Evolutionary conservation across 1,140 invertebrate genomes (phyloP).

Genomic region (Antheraea pernyi): DNA sequence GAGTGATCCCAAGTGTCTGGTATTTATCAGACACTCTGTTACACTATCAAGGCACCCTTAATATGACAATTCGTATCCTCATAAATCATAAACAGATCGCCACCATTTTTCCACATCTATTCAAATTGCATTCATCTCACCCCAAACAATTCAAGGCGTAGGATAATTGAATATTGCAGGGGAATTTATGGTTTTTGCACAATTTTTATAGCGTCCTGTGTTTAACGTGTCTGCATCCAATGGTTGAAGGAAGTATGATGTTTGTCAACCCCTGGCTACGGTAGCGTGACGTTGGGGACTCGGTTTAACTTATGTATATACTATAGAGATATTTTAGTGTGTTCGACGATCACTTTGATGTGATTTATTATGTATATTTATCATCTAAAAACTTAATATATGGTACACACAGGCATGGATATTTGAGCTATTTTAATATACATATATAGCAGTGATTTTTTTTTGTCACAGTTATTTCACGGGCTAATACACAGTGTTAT

Average conservation of each 20-base stretch:
- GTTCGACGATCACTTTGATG: slow-evolving; percentile 17
- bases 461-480: too few species aligned
- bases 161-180: slow-evolving; percentile 56
- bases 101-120: too few species aligned
- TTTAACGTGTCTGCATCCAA: slow-evolving; percentile 67
- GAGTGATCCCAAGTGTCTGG: too few species aligned
- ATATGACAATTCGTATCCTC: too few species aligned
- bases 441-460: too few species aligned
- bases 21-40: too few species aligned
- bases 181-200: slow-evolving; percentile 66
- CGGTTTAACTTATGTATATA: slow-evolving; percentile 17
- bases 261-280: slow-evolving; percentile 46
- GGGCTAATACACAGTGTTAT: too few species aligned
- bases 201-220: slow-evolving; percentile 72
- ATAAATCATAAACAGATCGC: too few species aligned
- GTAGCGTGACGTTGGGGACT: slow-evolving; percentile 35
- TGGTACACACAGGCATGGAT: too few species aligned
- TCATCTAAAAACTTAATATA: too few species aligned
- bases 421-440: too few species aligned
- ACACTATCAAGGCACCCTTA: too few species aligned
- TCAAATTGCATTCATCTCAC: background rate
- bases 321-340: slow-evolving; percentile 27
- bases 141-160: slow-evolving; percentile 11
- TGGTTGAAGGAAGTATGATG: slow-evolving; percentile 62
- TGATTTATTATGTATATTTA: background rate